Evolutionary conservation across 2,888 invertebrate genomes (phyloP).

Genomic region (Ornithoptera priamus): DNA sequence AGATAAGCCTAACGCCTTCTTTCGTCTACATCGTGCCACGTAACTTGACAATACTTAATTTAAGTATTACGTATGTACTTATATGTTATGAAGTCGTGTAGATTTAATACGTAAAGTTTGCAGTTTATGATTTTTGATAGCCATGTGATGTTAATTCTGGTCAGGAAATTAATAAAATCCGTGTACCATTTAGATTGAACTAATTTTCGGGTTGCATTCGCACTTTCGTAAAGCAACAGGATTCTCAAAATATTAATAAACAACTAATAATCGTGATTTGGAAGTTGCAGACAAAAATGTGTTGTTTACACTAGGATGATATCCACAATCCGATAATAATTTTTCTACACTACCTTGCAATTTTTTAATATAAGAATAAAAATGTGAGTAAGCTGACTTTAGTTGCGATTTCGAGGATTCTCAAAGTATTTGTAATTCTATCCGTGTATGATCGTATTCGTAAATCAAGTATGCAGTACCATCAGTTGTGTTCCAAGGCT

Average conservation of each 20-base stretch:
- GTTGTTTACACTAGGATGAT: not conserved
- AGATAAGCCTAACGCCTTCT: slow-evolving; percentile 28
- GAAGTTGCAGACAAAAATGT: not conserved
- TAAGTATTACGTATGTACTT: slow-evolving; percentile 1
- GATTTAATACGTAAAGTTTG: not conserved
- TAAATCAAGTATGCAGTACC: no score
- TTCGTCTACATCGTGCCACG: slow-evolving; percentile 9
- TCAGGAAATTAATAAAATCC: not conserved
- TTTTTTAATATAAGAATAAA: no score
- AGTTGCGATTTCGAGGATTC: no score
- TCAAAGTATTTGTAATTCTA: no score
- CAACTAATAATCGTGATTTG: not conserved
- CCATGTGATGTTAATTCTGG: not conserved
- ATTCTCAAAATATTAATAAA: not conserved
- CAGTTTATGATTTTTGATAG: not conserved
- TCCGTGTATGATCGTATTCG: no score
- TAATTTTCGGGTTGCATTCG: not conserved
- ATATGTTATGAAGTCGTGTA: not conserved
- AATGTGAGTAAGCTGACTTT: no score
- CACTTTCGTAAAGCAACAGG: not conserved
- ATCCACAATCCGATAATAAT: no score
- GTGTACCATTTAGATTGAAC: not conserved
- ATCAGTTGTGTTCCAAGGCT: no score
- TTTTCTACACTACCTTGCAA: no score
- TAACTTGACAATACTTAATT: slow-evolving; percentile 9